Base-by-base conservation (phyloP, 1,140 invertebrate genomes). In the Vanessa atalanta region DNA sequence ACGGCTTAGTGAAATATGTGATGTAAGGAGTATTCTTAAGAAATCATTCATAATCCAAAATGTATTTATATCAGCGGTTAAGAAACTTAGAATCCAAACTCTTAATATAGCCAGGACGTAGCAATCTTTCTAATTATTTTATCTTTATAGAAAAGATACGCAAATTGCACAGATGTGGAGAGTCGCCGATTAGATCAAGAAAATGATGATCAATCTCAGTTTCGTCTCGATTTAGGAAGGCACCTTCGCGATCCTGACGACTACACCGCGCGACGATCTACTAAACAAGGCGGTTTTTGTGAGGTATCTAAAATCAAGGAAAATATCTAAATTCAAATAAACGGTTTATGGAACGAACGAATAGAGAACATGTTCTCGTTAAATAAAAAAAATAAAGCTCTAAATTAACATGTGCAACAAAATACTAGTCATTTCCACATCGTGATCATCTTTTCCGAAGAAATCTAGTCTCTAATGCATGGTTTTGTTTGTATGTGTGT, bases 141-240 rank as follows among this genome's bases (percentile, higher is more conserved):
- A n/a, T 23, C 23, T 57, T 76, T 71, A 4, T 65, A 92, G 90
- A 89, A 90, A 81, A 88, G 84, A 81, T 92, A 92, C 65, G 89
- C 90, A 0, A 91, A 92, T 53, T 92, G 90, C 61, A 87, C 90
- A 1, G 89, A 90, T 61, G 84, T 91, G 5, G 89, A 90, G 20
- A 65, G 61, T 8, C 68, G 87, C 60, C 78, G 88, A 16, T n/a
- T 70, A 11, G 70, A 72, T 0, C 12, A 72, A 3, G 43, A 78
- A 3, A 81, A 79, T 20, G 55, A 63, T n/a, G 12, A 70, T 11
- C 55, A 11, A 16, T 73, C 23, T 0, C 23, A 69, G 13, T 23
- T 64, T 16, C 85, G 81, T 43, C 65, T 90, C 5, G 89, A 92
- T 67, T 55, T 90, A 16, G 90, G 89, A 7, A 78, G 89, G 64